Evolutionary conservation across 1,140 invertebrate genomes (phyloP), one percentile per base, ranked within the genome.

Genomic region (Drosophila equinoxialis): DNA sequence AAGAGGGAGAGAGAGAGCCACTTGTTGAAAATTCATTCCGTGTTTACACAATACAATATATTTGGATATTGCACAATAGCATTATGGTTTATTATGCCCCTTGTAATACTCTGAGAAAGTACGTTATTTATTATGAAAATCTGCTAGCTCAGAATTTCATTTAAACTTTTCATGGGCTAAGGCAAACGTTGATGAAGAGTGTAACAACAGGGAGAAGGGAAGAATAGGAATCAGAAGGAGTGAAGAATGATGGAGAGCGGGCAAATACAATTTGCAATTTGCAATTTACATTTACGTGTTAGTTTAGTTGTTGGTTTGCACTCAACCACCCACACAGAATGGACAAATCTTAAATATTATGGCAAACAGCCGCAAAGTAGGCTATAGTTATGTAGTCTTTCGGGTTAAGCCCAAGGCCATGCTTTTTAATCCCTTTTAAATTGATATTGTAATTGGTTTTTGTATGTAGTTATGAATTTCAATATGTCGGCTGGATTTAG

Each of bases 361-460:
- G 17, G 45, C 45, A 51, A 51, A 20, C 51, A 62, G 41, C 64
- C 68, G 63, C 68, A 65, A 65, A 41, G 20, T 35, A 61, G 62
- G 39, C 26, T 14, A 51, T 41, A 39, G 14, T 57, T 65, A 51
- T 54, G 51, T 33, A 62, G 55, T 33, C 42, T 65, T 70, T 68
- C 37, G 45, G 11, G 51, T 69, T 71, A 68, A 62, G 65, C 77
- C 58, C 58, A 54, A 59, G 69, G 66, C 57, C 79, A 74, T 65
- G 73, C 68, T 61, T 80, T 89, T 87, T 87, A 87, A 87, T 87
- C 84, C 84, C 80, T 81, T 87, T 87, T 89, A 87, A 87, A 87
- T 87, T 87, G 84, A 89, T 87, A 87, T 87, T 87, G 85, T 87
- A 87, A 87, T 87, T 87, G 84, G 80, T 89, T 87, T 87, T 68